phyloP scores from a whole-genome alignment of 2,888 invertebrate genomes.

The Scaptomyza parva region DNA sequence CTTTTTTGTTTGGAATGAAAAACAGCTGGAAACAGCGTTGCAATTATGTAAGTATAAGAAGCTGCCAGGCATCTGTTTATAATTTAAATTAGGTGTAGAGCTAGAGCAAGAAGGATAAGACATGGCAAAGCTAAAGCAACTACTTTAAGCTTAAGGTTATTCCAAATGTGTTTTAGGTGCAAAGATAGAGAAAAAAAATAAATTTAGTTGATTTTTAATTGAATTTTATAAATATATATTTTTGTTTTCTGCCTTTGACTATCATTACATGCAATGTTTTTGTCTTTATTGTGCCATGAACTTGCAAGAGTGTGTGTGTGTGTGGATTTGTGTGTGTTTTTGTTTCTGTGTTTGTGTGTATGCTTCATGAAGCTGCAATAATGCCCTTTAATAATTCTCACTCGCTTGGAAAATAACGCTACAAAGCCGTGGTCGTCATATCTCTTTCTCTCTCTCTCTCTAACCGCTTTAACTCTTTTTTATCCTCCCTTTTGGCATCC shows the following conservation, averaged over 20 bases:
- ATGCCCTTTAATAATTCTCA: conserved; percentile 83
- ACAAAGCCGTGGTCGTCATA: conserved; percentile 60
- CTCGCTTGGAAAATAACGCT: conserved; percentile 82
- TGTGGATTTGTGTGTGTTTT: not conserved
- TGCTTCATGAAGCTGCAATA: conserved; percentile 82
- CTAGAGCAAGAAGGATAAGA: not conserved
- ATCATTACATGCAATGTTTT: conserved; percentile 33
- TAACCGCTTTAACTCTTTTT: not conserved
- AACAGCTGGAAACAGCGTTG: conserved; percentile 17
- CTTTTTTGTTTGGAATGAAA: conserved; percentile 1
- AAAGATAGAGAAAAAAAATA: too few relatives aligned
- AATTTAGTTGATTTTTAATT: not conserved
- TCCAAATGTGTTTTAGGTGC: too few relatives aligned
- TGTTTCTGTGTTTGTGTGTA: conserved; percentile 29
- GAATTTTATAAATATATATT: conserved; percentile 10
- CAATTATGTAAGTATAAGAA: conserved; percentile 44
- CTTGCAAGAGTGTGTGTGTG: conserved; percentile 1
- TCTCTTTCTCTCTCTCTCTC: conserved; percentile 22
- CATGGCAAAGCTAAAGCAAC: too few relatives aligned
- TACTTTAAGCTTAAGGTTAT: not conserved
- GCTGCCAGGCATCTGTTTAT: conserved; percentile 33
- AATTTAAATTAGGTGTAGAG: conserved; percentile 34
- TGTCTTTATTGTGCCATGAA: conserved; percentile 7
- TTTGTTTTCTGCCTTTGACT: conserved; percentile 51
- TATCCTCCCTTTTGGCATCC: conserved; percentile 1